These are phyloP conservation scores for Aphelocoma californica DNA, from an alignment of 2,797 vertebrate genomes.

Conservation along the genomic window DNA sequence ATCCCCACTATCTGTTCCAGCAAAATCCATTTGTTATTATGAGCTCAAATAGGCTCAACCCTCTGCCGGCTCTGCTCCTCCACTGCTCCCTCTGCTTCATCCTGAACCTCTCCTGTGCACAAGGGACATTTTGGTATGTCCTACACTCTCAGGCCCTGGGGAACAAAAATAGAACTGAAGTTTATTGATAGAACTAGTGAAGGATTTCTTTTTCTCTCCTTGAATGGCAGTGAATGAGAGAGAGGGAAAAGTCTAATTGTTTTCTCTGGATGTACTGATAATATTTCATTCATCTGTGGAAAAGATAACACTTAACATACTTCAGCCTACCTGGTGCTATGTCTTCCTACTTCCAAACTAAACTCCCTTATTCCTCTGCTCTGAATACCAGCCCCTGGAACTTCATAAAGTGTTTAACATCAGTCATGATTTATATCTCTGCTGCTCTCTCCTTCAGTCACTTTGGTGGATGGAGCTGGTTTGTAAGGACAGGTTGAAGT, in stretches of 20 bases:
- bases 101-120: background rate
- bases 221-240: background rate
- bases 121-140: background rate
- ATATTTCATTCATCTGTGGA: constrained; percentile 11
- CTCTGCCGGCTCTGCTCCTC: background rate
- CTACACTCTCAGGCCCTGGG: background rate
- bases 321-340: background rate
- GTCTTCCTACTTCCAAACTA: background rate
- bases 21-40: background rate
- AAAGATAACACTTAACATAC: background rate
- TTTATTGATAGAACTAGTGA: background rate
- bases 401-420: background rate
- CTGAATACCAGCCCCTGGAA: background rate
- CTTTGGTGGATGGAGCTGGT: background rate
- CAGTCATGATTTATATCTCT: background rate
- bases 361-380: background rate
- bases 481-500: background rate
- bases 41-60: background rate
- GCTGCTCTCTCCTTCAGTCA: background rate
- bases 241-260: background rate
- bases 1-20: background rate
- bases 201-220: background rate
- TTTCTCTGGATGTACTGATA: constrained; percentile 16
- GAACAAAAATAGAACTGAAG: background rate
- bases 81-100: background rate